phyloP scores from a whole-genome alignment of 2,113 vertebrate species.

The Elgaria multicarinata region DNA sequence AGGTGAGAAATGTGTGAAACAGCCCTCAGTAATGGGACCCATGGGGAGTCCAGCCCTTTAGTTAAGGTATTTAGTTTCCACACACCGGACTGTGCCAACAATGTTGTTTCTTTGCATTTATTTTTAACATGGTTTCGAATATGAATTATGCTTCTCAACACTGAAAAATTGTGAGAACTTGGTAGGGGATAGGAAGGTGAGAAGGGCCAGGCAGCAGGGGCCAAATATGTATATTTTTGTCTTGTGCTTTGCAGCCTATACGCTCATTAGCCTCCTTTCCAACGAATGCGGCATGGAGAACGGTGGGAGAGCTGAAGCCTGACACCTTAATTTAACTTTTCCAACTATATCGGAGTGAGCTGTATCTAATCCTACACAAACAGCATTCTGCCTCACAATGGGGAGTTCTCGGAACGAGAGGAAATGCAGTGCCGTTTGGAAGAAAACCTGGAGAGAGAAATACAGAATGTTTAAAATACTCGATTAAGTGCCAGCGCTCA shows the following conservation, averaged over 20 bases:
- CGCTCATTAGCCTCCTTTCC: slow-evolving; percentile 14
- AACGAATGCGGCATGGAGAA: neutral
- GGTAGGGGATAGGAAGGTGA: slow-evolving; percentile 4
- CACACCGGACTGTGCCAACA: neutral
- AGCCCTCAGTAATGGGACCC: neutral
- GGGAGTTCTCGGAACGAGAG: neutral
- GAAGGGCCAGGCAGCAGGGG: slow-evolving; percentile 3
- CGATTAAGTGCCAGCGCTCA: slow-evolving; percentile 8
- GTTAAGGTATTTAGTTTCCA: neutral
- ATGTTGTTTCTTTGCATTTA: neutral
- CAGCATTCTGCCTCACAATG: slow-evolving; percentile 17
- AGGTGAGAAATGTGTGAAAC: neutral
- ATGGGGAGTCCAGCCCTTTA: neutral
- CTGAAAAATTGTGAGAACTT: neutral
- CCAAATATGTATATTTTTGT: neutral
- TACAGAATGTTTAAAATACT: slow-evolving; percentile 35
- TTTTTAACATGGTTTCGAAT: slow-evolving; percentile 8
- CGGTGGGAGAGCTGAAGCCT: slow-evolving; percentile 3
- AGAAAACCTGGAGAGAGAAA: slow-evolving; percentile 32
- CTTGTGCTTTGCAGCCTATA: neutral
- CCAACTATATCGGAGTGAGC: slow-evolving; percentile 12
- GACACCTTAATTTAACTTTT: slow-evolving; percentile 43
- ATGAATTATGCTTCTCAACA: neutral
- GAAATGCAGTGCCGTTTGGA: neutral
- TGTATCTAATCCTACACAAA: slow-evolving; percentile 29